Evolutionary conservation across 2,113 vertebrate species (phyloP).

Genomic region (Trochalopteron elliotii): DNA sequence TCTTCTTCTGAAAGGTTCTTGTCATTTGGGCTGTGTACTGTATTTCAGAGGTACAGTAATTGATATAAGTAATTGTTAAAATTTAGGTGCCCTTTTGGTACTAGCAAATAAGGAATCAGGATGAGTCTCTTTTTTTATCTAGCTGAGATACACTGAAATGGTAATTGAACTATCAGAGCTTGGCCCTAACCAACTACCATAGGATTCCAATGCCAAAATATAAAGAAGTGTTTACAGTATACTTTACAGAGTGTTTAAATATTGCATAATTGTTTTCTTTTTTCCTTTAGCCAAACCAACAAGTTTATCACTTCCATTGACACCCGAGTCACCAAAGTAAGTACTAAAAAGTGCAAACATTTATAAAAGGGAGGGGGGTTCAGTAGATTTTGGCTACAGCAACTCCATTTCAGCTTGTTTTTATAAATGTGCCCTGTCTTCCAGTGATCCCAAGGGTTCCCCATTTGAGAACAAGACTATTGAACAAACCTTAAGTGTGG

Average conservation of each 20-base stretch:
- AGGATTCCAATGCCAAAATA: not conserved
- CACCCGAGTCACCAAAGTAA: slow-evolving; percentile 99
- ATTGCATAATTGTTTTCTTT: slow-evolving; percentile 65
- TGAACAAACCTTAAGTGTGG: slow-evolving; percentile 99
- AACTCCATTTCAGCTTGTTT: slow-evolving; percentile 84
- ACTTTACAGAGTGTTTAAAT: not conserved
- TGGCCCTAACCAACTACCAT: not conserved
- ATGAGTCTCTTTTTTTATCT: not conserved
- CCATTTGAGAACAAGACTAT: slow-evolving; percentile 99
- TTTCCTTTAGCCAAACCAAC: slow-evolving; percentile 97
- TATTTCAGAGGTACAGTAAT: slow-evolving; percentile 9
- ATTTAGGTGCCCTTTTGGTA: not conserved
- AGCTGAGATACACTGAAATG: not conserved
- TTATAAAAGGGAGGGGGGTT: slow-evolving; percentile 87
- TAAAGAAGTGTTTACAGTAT: not conserved
- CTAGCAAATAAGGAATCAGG: not conserved
- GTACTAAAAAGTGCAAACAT: slow-evolving; percentile 91
- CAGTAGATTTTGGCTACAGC: slow-evolving; percentile 89
- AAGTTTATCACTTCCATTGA: slow-evolving; percentile 99
- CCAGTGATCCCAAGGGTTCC: slow-evolving; percentile 99
- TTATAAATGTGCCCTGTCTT: slow-evolving; percentile 93
- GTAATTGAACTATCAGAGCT: not conserved
- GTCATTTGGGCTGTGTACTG: slow-evolving; percentile 2
- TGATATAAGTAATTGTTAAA: slow-evolving; percentile 23
- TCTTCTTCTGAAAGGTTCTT: slow-evolving; percentile 10